phyloP scores from a whole-genome alignment of 2,113 vertebrate species.

The Elephantulus edwardii region DNA sequence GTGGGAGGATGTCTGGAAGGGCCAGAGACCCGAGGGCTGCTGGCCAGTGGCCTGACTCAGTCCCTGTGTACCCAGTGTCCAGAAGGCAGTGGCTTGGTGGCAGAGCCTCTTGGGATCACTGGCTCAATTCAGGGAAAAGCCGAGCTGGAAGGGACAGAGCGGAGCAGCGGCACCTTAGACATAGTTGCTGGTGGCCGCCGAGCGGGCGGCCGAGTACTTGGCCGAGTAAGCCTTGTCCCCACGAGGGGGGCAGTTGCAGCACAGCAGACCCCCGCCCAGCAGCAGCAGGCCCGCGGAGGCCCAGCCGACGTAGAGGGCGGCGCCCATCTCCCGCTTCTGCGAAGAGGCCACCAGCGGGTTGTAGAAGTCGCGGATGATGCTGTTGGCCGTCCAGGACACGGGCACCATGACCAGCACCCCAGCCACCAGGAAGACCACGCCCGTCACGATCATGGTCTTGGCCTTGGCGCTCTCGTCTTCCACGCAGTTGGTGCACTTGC shows the following conservation, averaged over 20 bases:
- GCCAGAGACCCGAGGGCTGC: not conserved
- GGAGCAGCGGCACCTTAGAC: constrained; percentile 80
- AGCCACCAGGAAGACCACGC: constrained; percentile 84
- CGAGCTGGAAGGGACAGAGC: not conserved
- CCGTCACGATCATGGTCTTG: constrained; percentile 86
- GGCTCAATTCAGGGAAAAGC: not conserved
- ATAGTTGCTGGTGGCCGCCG: constrained; percentile 87
- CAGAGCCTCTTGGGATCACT: not conserved
- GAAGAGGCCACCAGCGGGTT: constrained; percentile 84
- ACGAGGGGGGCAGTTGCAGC: constrained; percentile 86
- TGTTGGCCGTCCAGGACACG: constrained; percentile 88
- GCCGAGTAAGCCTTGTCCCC: constrained; percentile 87
- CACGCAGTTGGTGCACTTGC: constrained; percentile 95
- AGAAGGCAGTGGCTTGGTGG: not conserved
- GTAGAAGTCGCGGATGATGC: constrained; percentile 91
- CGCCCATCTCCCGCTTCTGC: constrained; percentile 91
- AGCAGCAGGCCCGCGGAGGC: constrained; percentile 87
- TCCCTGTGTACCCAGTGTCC: not conserved
- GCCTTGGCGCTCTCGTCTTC: constrained; percentile 86
- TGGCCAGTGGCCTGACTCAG: not conserved
- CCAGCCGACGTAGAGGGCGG: constrained; percentile 93
- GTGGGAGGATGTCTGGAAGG: not conserved
- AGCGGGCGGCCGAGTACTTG: constrained; percentile 87
- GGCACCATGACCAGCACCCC: constrained; percentile 90
- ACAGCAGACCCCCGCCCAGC: constrained; percentile 90